Evolutionary conservation across 2,113 vertebrate species (phyloP).

Genomic region (Perca flavescens): DNA sequence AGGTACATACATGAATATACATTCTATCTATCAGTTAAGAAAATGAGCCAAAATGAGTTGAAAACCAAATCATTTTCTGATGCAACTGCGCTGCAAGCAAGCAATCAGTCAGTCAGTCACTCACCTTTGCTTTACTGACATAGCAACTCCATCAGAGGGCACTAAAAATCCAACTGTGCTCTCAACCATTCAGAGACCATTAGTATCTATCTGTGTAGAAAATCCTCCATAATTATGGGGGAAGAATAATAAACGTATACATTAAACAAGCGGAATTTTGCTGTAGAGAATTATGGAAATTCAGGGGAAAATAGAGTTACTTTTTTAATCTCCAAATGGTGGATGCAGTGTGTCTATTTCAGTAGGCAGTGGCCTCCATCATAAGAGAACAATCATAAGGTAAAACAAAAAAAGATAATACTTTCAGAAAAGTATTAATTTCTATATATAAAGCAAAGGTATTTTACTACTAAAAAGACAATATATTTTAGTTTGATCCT

Average conservation of each 20-base stretch:
- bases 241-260: neutral
- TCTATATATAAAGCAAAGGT: neutral
- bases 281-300: neutral
- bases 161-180: conserved; percentile 71
- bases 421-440: neutral
- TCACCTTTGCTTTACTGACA: conserved; percentile 47
- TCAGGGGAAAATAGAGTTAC: neutral
- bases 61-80: conserved; percentile 50
- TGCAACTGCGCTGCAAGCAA: conserved; percentile 57
- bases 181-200: conserved; percentile 10
- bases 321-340: neutral
- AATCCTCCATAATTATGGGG: neutral
- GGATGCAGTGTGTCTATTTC: neutral
- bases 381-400: neutral
- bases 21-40: conserved; percentile 39
- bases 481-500: neutral
- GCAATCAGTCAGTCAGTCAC: neutral
- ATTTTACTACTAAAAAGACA: neutral
- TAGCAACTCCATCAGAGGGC: conserved; percentile 75
- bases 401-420: neutral
- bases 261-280: neutral
- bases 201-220: neutral
- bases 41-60: conserved; percentile 39
- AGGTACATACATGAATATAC: conserved; percentile 24
- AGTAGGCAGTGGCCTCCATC: neutral